Conservation (phyloP, 2,113 vertebrate genomes). For the Clarias magur region DNA sequence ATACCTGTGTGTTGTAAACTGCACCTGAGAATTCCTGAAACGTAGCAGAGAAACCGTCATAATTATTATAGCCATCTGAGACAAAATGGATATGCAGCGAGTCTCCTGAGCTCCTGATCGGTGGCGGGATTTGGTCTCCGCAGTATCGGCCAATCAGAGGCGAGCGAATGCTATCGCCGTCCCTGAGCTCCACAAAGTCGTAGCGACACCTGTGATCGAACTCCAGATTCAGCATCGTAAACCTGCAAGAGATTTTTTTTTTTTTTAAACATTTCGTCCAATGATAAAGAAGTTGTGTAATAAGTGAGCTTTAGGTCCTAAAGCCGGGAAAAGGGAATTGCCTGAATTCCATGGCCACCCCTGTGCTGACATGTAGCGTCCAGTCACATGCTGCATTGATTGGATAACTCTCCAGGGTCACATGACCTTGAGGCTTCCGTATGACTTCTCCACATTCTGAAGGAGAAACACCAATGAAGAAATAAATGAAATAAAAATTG, state of each 20-base stretch:
- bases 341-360: slow-evolving; percentile 82
- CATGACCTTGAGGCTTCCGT: slow-evolving; percentile 78
- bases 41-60: slow-evolving; percentile 84
- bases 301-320: not conserved
- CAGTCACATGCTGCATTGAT: slow-evolving; percentile 87
- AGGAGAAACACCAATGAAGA: slow-evolving; percentile 22
- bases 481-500: too few relatives aligned
- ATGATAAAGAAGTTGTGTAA: not conserved
- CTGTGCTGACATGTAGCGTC: slow-evolving; percentile 78
- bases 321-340: slow-evolving; percentile 41
- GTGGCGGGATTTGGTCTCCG: slow-evolving; percentile 80
- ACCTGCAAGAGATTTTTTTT: slow-evolving; percentile 65
- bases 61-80: slow-evolving; percentile 89
- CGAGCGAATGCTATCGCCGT: slow-evolving; percentile 77
- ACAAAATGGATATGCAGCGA: slow-evolving; percentile 82
- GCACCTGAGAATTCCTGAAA: slow-evolving; percentile 88
- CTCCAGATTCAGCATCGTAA: slow-evolving; percentile 84
- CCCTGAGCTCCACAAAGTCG: slow-evolving; percentile 86
- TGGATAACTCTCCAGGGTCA: slow-evolving; percentile 85
- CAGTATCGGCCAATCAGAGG: slow-evolving; percentile 86
- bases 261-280: too few relatives aligned
- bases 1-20: slow-evolving; percentile 32
- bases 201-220: slow-evolving; percentile 88
- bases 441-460: slow-evolving; percentile 84
- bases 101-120: slow-evolving; percentile 77